phyloP scores from a whole-genome alignment of 2,888 invertebrate genomes.

The Synanthedon andrenaeformis region DNA sequence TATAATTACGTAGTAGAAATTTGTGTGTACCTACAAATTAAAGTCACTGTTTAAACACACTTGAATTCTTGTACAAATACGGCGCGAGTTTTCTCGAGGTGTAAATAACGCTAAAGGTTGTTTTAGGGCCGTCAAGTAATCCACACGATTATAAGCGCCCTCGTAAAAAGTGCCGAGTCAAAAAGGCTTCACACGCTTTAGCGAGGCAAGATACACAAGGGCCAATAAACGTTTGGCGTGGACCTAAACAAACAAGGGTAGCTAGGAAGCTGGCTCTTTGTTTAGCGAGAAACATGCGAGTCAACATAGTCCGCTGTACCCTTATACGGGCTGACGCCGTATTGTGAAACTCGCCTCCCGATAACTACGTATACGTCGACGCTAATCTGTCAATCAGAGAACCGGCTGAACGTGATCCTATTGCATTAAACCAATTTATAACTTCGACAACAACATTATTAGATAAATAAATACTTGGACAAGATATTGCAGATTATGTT shows the following conservation, averaged over 20 bases:
- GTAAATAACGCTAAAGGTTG: slow-evolving; percentile 17
- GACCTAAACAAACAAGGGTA: slow-evolving; percentile 69
- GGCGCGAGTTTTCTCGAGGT: slow-evolving; percentile 7
- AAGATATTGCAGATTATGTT: slow-evolving; percentile 1
- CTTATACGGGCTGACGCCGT: slow-evolving; percentile 15
- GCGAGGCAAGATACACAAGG: slow-evolving; percentile 63
- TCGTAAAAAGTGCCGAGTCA: slow-evolving; percentile 66
- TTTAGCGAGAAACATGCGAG: slow-evolving; percentile 65
- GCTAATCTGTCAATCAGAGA: slow-evolving; percentile 41
- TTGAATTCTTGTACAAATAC: not conserved
- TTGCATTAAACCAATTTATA: slow-evolving; percentile 15
- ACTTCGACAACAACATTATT: slow-evolving; percentile 1
- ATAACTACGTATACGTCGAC: slow-evolving; percentile 17
- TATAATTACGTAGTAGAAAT: not conserved
- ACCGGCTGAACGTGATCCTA: slow-evolving; percentile 12
- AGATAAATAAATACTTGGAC: slow-evolving; percentile 4
- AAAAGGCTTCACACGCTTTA: slow-evolving; percentile 63
- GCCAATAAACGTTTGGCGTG: slow-evolving; percentile 64
- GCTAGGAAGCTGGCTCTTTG: slow-evolving; percentile 67
- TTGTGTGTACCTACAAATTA: not conserved
- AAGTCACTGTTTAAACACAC: not conserved
- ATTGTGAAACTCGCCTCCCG: slow-evolving; percentile 16
- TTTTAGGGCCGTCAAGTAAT: slow-evolving; percentile 37
- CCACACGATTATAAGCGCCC: slow-evolving; percentile 55
- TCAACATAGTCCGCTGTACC: slow-evolving; percentile 43